Conservation (phyloP, 2,797 vertebrate genomes). For the Myotis daubentonii region DNA sequence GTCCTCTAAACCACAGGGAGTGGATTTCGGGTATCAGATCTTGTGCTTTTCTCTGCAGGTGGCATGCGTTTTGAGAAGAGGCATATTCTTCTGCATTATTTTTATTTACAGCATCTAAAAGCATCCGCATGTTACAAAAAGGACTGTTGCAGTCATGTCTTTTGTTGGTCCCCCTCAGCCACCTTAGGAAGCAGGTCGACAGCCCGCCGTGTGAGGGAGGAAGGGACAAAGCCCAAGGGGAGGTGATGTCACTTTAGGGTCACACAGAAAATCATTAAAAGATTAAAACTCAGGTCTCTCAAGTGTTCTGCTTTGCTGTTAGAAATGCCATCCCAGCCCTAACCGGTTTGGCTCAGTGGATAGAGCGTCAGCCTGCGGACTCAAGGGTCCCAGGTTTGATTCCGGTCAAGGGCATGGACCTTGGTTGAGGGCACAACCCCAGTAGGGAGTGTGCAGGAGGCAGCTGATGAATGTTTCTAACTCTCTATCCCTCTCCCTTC, state of each 20-base stretch:
- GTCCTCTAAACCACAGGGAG: background rate
- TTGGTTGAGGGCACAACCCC: no score
- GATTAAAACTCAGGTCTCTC: slow-evolving; percentile 55
- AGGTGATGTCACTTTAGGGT: slow-evolving; percentile 10
- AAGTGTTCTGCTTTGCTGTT: slow-evolving; percentile 44
- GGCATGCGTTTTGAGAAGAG: slow-evolving; percentile 29
- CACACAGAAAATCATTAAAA: slow-evolving; percentile 66
- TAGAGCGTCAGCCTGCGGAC: no score
- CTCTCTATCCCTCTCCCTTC: no score
- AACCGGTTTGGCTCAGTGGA: no score
- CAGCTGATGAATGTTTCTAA: no score
- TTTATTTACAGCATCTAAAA: slow-evolving; percentile 23
- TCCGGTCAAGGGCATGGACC: no score
- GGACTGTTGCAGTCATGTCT: background rate
- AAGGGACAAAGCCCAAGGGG: slow-evolving; percentile 28
- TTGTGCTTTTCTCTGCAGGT: background rate
- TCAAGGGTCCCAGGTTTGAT: no score
- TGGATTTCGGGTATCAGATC: background rate
- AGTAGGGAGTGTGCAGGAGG: no score
- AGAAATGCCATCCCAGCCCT: slow-evolving; percentile 18
- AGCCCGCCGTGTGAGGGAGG: background rate
- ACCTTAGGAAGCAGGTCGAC: background rate
- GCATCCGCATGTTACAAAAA: background rate
- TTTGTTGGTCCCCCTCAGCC: background rate
- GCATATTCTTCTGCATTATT: background rate